phyloP scores from a whole-genome alignment of 2,113 vertebrate genomes.

The Cairina moschata region DNA sequence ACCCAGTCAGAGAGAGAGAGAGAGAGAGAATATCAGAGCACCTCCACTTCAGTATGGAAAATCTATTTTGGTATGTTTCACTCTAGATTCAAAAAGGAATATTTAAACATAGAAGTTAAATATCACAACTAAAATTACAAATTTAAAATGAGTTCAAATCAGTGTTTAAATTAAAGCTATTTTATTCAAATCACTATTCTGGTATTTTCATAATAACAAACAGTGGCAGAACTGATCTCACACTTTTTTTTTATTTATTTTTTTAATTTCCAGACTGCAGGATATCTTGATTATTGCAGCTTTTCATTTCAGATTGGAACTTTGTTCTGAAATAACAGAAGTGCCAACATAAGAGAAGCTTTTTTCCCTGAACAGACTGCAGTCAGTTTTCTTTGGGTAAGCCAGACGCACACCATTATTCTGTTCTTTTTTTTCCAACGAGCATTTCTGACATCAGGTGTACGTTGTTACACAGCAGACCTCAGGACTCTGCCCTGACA shows the following conservation, averaged over 20 bases:
- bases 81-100: neutral
- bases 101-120: neutral
- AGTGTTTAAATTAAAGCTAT: neutral
- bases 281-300: neutral
- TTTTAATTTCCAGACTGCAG: neutral
- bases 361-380: neutral
- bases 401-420: fast-evolving
- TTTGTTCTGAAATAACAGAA: neutral
- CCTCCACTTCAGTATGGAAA: neutral
- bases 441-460: neutral
- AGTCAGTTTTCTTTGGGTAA: neutral
- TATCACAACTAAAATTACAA: neutral
- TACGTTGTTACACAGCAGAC: neutral
- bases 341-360: neutral
- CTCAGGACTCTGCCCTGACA: neutral
- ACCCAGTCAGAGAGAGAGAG: neutral
- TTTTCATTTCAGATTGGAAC: neutral
- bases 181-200: neutral
- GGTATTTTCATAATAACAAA: neutral
- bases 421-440: neutral
- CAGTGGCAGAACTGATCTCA: neutral
- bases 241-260: neutral
- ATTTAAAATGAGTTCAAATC: neutral
- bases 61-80: neutral
- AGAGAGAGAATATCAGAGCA: neutral